Percentiles rank a stretch among this genome's conserved stretches.
phyloP scores from a whole-genome alignment of 2,888 invertebrate genomes.

The Blomia tropicalis region DNA sequence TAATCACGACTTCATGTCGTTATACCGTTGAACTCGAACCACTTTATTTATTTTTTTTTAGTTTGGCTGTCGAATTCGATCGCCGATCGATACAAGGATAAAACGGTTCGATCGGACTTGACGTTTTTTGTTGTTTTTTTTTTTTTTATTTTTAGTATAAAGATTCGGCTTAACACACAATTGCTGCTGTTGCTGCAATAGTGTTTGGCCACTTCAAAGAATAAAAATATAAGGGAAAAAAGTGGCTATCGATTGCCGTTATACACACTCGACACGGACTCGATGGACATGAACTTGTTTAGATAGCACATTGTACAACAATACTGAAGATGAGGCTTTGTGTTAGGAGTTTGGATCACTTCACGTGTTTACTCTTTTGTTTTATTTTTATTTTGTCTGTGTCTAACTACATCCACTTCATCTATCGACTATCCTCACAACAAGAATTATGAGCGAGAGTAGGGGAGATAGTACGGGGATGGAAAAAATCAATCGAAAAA shows the following conservation, averaged over 20 bases:
- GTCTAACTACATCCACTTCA: too few relatives aligned
- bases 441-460: too few relatives aligned
- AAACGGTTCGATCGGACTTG: not conserved
- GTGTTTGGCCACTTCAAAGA: not conserved
- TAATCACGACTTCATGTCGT: not conserved
- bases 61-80: not conserved
- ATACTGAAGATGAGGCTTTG: too few relatives aligned
- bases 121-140: not conserved
- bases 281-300: too few relatives aligned
- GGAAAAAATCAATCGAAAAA: slow-evolving; percentile 1
- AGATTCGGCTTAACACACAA: slow-evolving; percentile 5
- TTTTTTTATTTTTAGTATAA: not conserved
- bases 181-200: not conserved
- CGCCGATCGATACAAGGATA: slow-evolving; percentile 5
- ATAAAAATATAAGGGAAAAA: not conserved
- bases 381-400: too few relatives aligned
- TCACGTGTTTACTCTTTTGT: slow-evolving; percentile 10
- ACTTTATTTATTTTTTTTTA: not conserved
- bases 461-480: not conserved
- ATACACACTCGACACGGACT: too few relatives aligned
- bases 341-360: too few relatives aligned
- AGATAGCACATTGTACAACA: too few relatives aligned
- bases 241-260: too few relatives aligned
- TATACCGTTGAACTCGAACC: not conserved
- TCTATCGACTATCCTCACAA: too few relatives aligned